Conservation (phyloP, 1,140 invertebrate genomes). For the Stenopsyche tienmushanensis region DNA sequence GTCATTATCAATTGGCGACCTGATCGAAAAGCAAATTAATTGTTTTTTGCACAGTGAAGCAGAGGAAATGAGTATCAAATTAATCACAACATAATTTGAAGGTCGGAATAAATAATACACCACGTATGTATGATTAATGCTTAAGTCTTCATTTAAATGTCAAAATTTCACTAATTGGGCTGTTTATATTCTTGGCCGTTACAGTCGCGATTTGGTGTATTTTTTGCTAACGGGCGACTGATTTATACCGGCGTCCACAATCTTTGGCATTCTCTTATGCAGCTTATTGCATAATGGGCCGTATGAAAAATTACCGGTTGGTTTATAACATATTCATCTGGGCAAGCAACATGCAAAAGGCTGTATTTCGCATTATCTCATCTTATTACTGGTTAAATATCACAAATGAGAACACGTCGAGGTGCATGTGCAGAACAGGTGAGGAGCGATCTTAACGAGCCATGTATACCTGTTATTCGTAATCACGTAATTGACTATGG, state of each 20-base stretch:
- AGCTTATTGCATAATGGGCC: background rate
- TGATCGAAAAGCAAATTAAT: no score
- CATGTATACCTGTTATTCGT: constrained; percentile 14
- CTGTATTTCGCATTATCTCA: background rate
- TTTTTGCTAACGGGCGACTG: background rate
- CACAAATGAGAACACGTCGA: background rate
- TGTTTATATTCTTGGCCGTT: no score
- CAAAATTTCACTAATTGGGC: no score
- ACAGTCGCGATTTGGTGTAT: background rate
- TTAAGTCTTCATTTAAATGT: no score
- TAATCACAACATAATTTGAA: no score
- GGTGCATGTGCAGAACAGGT: constrained; percentile 20
- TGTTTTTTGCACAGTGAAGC: no score
- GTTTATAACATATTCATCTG: background rate
- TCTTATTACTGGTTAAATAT: background rate
- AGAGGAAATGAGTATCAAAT: no score
- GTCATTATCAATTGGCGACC: no score
- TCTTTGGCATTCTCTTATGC: no score
- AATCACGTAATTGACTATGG: constrained; percentile 25
- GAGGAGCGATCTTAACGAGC: constrained; percentile 22
- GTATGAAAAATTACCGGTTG: background rate
- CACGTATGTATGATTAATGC: no score
- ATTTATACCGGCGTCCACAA: no score
- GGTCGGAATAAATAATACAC: no score
- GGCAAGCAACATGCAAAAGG: background rate